Percentiles rank a stretch among this genome's conserved stretches.
Evolutionary conservation across 2,113 vertebrate species (phyloP).

Genomic region (Chloroceryle aenea): DNA sequence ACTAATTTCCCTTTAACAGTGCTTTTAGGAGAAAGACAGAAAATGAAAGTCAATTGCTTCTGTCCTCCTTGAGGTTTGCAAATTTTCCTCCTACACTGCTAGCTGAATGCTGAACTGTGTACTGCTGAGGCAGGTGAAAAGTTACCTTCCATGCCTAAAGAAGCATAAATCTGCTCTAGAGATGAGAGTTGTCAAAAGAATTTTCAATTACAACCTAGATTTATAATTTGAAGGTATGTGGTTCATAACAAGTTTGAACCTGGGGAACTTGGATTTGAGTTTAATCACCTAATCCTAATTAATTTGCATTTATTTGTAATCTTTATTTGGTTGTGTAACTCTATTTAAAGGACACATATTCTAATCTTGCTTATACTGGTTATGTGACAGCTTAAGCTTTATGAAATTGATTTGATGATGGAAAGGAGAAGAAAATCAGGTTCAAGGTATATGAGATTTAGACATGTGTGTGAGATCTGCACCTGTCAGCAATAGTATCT

Average conservation of each 20-base stretch:
- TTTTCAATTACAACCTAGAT: neutral
- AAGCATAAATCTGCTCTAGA: neutral
- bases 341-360: neutral
- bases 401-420: neutral
- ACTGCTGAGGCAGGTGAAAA: neutral
- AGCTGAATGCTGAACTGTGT: neutral
- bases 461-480: fast-evolving
- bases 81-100: neutral
- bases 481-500: neutral
- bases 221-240: neutral
- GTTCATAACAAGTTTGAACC: neutral
- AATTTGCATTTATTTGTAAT: neutral
- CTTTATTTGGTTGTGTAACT: neutral
- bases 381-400: neutral
- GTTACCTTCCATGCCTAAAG: neutral
- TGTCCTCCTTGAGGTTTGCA: neutral
- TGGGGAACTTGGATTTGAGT: neutral
- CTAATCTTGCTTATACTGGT: neutral
- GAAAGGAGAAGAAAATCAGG: neutral
- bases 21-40: neutral
- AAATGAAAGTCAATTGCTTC: neutral
- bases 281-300: neutral
- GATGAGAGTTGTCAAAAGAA: neutral
- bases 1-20: neutral
- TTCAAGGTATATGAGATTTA: neutral